Percentiles rank a stretch among this genome's conserved stretches.
Evolutionary conservation across 1,140 invertebrate genomes (phyloP).

Genomic region (Polypedilum pembai): DNA sequence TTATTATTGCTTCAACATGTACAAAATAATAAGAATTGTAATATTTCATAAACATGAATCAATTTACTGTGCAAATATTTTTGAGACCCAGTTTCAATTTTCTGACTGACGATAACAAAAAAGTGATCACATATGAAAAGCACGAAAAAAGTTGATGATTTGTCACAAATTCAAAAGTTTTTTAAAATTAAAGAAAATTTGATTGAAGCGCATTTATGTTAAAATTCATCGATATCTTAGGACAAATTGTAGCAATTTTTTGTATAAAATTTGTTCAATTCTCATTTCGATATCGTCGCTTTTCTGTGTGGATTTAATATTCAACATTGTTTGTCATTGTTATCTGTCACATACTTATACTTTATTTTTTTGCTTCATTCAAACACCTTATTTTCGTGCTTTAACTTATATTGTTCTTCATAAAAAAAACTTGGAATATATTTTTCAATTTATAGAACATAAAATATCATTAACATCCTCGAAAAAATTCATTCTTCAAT

Average conservation of each 20-base stretch:
- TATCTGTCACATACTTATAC: not conserved
- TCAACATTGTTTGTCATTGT: constrained; percentile 10
- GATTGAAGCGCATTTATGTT: too few species aligned
- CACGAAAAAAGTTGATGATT: not conserved
- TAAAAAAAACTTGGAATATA: not conserved
- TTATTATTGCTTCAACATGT: not conserved
- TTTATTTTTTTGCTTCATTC: not conserved
- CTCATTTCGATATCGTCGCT: constrained; percentile 16
- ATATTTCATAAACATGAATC: not conserved
- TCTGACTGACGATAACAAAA: not conserved
- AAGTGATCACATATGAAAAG: not conserved
- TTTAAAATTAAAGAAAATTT: not conserved
- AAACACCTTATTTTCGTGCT: constrained; percentile 15
- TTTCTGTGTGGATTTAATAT: constrained; percentile 10
- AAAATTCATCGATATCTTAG: too few species aligned
- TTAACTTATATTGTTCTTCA: not conserved
- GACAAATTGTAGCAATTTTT: too few species aligned
- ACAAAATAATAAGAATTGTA: not conserved
- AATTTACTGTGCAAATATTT: not conserved
- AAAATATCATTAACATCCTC: constrained; percentile 12
- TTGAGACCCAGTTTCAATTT: not conserved
- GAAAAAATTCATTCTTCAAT: not conserved
- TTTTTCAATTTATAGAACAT: not conserved
- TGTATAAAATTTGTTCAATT: not conserved
- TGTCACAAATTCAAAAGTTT: not conserved